phyloP scores from a whole-genome alignment of 2,888 invertebrate genomes.

The Lithodes maja region DNA sequence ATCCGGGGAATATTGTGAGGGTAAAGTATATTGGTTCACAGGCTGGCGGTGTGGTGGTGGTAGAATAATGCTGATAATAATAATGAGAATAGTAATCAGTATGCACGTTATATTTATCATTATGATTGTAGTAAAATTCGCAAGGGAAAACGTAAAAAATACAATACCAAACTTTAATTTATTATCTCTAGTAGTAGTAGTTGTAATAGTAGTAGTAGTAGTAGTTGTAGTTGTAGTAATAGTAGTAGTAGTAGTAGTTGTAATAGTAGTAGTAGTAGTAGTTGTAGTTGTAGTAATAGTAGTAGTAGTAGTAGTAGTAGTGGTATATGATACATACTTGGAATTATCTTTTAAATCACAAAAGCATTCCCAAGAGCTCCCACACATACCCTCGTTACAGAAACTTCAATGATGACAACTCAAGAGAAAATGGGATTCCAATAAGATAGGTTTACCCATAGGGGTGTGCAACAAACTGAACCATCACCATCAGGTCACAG shows the following conservation, averaged over 20 bases:
- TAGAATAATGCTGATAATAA: too few relatives aligned
- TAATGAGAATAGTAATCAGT: too few relatives aligned
- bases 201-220: slow-evolving; percentile 30
- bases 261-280: slow-evolving; percentile 33
- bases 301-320: not conserved
- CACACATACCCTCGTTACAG: not conserved
- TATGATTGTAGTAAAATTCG: too few relatives aligned
- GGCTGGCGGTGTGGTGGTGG: too few relatives aligned
- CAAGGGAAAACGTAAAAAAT: too few relatives aligned
- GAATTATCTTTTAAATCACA: not conserved
- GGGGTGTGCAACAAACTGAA: too few relatives aligned
- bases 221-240: slow-evolving; percentile 26
- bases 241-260: not conserved
- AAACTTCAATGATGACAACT: not conserved
- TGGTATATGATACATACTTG: not conserved
- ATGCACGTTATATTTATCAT: too few relatives aligned
- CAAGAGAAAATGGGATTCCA: too few relatives aligned
- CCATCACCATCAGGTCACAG: too few relatives aligned
- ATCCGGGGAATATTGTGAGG: too few relatives aligned
- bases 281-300: slow-evolving; percentile 26
- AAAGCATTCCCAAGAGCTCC: not conserved
- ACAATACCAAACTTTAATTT: not conserved
- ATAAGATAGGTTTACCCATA: too few relatives aligned
- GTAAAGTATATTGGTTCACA: too few relatives aligned
- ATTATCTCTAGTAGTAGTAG: not conserved